Base-by-base conservation (phyloP, 1,140 invertebrate genomes). In the Heliconius hermathena region DNA sequence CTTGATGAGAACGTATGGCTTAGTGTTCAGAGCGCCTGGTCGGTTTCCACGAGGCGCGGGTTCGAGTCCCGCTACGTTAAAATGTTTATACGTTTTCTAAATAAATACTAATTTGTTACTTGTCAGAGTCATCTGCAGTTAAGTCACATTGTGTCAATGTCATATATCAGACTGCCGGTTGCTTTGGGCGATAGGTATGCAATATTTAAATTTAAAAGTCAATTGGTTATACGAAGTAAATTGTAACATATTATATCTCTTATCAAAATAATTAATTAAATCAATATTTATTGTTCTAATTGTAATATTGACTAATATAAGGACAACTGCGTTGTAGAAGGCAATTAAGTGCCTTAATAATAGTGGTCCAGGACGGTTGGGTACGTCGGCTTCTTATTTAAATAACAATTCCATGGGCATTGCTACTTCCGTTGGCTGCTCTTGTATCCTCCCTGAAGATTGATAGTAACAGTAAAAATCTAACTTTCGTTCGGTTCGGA, bases 271-370 rank as follows among this genome's bases (percentile, higher is more conserved):
- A 66, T 29, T 66, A 26, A 66, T 26, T 5, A 66, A 26, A 66
- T 66, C 60, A 66, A 66, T 66, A 66, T 66, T 66, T 66, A 66
- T 66, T 66, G 11, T 26, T 66, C 60, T 66, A 66, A 66, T 66
- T 13, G 13, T 13, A 29, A 66, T 66, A 66, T 66, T 66, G 26
- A 66, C 1, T 66, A 13, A 29, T 26, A 66, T n/a, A 26, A 66
- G 22, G 1, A 66, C n/a, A 26, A 29, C 60, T 22, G 9, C 13
- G 22, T 13, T 29, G 1, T 66, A 66, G 60, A 29, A 26, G 26
- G 60, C 60, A 26, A 29, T 29, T 26, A 29, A 29, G 26, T 29
- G 22, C 26, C 26, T 29, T 3, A 29, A 11, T 29, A 66, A 29
- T 66, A 66, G 60, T 29, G 22, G 26, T 66, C 22, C 1, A 26